Conservation (phyloP, 2,888 invertebrate genomes). For the Branchipolynoe longqiensis region DNA sequence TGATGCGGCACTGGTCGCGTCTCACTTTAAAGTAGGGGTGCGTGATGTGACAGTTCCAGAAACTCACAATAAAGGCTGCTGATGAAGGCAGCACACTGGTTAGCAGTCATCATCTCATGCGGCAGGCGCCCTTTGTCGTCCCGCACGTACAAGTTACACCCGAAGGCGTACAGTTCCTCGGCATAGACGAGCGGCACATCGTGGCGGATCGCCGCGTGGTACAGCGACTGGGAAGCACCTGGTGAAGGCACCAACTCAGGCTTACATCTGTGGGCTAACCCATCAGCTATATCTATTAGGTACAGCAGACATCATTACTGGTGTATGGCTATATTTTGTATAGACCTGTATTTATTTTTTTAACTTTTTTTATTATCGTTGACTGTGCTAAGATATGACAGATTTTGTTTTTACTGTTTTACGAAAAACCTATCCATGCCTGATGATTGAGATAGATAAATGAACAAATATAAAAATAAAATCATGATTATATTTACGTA, state of each 20-base stretch:
- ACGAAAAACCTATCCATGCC: too few species aligned
- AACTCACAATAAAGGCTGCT: constrained; percentile 20
- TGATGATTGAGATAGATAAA: too few species aligned
- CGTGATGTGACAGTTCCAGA: too few species aligned
- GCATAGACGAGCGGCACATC: constrained; percentile 57
- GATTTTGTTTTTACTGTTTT: too few species aligned
- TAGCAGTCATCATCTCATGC: constrained; percentile 1
- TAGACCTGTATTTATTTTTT: too few species aligned
- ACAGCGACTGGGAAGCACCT: constrained; percentile 61
- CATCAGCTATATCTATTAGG: too few species aligned
- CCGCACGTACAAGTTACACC: constrained; percentile 58
- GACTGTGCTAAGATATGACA: too few species aligned
- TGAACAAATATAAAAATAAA: too few species aligned
- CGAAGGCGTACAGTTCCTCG: constrained; percentile 65
- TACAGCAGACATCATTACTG: too few species aligned
- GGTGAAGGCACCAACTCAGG: neutral
- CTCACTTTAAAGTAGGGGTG: neutral
- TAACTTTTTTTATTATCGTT: too few species aligned
- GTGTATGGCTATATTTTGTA: too few species aligned
- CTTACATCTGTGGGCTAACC: neutral
- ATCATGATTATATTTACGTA: too few species aligned
- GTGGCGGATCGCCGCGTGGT: constrained; percentile 63
- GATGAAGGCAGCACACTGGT: constrained; percentile 4
- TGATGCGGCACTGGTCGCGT: neutral
- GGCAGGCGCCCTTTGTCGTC: constrained; percentile 61